A percentile compares a stretch with the other conserved stretches of the same genome.
These are phyloP conservation scores for Sycophila sp. DNA, from an alignment of 1,140 invertebrate genomes.

Conservation along the genomic window DNA sequence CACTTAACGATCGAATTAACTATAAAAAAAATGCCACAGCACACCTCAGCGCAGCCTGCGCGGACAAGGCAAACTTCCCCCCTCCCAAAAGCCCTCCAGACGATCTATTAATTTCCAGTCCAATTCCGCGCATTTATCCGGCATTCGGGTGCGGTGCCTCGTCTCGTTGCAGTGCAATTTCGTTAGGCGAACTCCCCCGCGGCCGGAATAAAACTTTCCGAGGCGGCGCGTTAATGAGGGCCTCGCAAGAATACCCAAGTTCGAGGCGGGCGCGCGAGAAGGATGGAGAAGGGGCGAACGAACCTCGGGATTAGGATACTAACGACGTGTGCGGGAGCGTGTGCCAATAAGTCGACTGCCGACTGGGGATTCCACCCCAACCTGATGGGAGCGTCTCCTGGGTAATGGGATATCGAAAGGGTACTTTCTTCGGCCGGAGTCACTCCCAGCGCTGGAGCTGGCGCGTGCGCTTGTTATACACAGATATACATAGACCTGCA, in stretches of 20 bases:
- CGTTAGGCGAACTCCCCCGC: background rate
- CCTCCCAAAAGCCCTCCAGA: background rate
- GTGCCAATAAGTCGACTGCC: slow-evolving; percentile 18
- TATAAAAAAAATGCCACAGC: no score
- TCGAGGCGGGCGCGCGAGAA: background rate
- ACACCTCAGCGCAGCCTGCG: no score
- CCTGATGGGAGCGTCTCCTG: background rate
- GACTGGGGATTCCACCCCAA: background rate
- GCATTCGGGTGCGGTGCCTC: no score
- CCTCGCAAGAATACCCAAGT: slow-evolving; percentile 4
- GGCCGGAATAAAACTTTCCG: slow-evolving; percentile 14
- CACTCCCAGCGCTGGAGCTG: slow-evolving; percentile 5
- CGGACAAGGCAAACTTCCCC: background rate
- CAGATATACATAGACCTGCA: no score
- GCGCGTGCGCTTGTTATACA: background rate
- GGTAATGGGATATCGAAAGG: slow-evolving; percentile 33
- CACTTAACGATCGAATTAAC: no score
- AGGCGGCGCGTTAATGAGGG: slow-evolving; percentile 15
- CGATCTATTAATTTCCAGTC: background rate
- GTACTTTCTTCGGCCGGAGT: slow-evolving; percentile 3
- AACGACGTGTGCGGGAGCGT: background rate
- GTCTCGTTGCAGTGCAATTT: no score
- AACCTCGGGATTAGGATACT: slow-evolving; percentile 24
- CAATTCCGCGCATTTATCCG: background rate
- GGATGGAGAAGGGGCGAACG: background rate